Base-by-base conservation (phyloP, 1,140 invertebrate species). In the Saccostrea echinata region DNA sequence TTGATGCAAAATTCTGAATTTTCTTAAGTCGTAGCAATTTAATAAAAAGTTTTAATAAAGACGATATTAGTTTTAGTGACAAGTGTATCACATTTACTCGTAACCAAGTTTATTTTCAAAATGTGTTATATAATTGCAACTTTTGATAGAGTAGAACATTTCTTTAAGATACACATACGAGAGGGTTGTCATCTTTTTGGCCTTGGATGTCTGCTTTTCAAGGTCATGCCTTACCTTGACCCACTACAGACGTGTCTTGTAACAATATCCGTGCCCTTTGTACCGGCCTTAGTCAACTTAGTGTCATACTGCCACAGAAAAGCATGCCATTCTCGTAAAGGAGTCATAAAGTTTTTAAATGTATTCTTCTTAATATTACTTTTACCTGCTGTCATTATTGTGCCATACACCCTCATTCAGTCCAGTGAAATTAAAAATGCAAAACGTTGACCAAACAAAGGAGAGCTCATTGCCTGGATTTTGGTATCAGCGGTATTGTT, bases 101-200 rank as follows among this genome's bases (percentile, higher is more conserved):
- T n/a, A n/a, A n/a, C n/a, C n/a, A n/a, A n/a, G n/a, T n/a, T n/a
- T n/a, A n/a, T n/a, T n/a, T n/a, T n/a, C n/a, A n/a, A n/a, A n/a
- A n/a, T n/a, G n/a, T n/a, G n/a, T n/a, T n/a, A n/a, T n/a, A n/a
- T n/a, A n/a, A n/a, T n/a, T n/a, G n/a, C n/a, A n/a, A n/a, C n/a
- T n/a, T 24, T 30, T 27, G 8, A 61, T 9, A 21, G n/a, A 35
- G 1, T 76, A 13, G 3, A 18, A 27, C 1, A 30, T 53, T 80
- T 82, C 33, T 82, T 81, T 11, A 27, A 88, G 88, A 24, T 88
- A 6, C 24, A 83, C n/a, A 9, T 86, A 61, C 80, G 81, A 86
- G 88, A 89, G 57, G 21, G 43, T 52, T n/a, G 84, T 0, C 88
- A 89, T 51, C 30, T 84, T 30, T 57, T 86, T 21, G 85, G 85